A percentile compares a stretch with the other conserved stretches of the same genome.
phyloP scores from a whole-genome alignment of 2,113 vertebrate genomes.

The Speoplatyrhinus poulsoni region DNA sequence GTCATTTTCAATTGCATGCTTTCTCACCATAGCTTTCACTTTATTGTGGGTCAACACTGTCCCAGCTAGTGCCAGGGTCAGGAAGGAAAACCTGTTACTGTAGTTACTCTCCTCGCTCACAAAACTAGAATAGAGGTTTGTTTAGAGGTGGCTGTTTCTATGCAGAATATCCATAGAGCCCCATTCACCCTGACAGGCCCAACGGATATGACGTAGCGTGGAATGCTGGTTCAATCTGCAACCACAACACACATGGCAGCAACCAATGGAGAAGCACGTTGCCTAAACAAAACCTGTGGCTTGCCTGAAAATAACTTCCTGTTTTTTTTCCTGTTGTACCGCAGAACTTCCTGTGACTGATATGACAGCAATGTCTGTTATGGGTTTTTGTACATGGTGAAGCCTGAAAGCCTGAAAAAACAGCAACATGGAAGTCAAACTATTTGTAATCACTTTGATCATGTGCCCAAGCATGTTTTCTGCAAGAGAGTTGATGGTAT shows the following conservation, averaged over 20 bases:
- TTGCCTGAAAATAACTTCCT: conserved; percentile 65
- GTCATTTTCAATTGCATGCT: too few species aligned
- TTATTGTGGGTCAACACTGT: background rate
- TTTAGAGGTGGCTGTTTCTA: background rate
- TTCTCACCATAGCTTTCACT: too few species aligned
- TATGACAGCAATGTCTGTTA: conserved; percentile 51
- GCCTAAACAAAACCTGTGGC: conserved; percentile 54
- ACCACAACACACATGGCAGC: conserved; percentile 28
- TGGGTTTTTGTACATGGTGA: conserved; percentile 4
- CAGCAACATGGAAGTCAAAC: conserved; percentile 14
- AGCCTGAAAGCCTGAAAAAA: conserved; percentile 55
- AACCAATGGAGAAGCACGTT: conserved; percentile 30
- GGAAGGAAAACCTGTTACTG: background rate
- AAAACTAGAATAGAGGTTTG: background rate
- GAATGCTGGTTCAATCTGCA: conserved; percentile 6
- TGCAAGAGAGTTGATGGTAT: background rate
- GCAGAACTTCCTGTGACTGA: conserved; percentile 69
- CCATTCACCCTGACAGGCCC: background rate
- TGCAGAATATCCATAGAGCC: background rate
- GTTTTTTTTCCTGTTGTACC: conserved; percentile 77
- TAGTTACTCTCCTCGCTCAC: too few species aligned
- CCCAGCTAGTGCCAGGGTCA: background rate
- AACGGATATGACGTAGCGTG: conserved; percentile 14
- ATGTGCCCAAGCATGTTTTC: conserved; percentile 15
- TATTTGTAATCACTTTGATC: conserved; percentile 32